Base-by-base conservation (phyloP, 2,113 vertebrate species). In the Loxodonta africana region DNA sequence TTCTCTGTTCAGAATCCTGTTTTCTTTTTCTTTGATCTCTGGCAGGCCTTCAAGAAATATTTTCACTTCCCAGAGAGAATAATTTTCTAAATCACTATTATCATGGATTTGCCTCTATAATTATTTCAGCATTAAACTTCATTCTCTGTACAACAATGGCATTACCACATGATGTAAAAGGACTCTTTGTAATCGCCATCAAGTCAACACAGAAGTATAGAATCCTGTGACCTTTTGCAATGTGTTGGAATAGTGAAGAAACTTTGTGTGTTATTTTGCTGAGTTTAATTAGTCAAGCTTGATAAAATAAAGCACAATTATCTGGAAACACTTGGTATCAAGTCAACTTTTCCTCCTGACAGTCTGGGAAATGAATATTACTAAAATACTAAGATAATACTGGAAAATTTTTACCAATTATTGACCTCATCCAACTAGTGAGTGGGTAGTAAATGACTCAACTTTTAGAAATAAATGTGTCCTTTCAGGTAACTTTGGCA, bases 391-490 rank as follows among this genome's bases (percentile, higher is more conserved):
- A 80, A 97, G 53, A 63, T 11, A 89, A 46, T 41, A 78, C 11
- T 90, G 63, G 84, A 67, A 92, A 95, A 83, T 7, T 6, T 93
- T 96, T 88, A 69, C 41, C 30, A 95, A 23, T 84, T 73, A 88
- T 57, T 73, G 80, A 94, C 8, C 18, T 88, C n/a, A 62, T 84
- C 30, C 12, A 41, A 90, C 23, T 67, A 57, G 53, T 63, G 57
- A 94, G 10, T 87, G 33, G 76, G n/a, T 44, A 60, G 60, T 12
- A 28, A 95, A 33, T 44, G 33, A 74, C 28, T 95, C 46, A 83
- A 37, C 26, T 88, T 89, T 95, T 57, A 92, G 81, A 95, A 82
- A 48, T 74, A 62, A 97, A 60, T 41, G 33, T 81, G 60, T 87
- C 26, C 25, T 93, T 97, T 87, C n/a, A 74, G 33, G 15, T 53